Base-by-base conservation (phyloP, 2,797 vertebrate genomes). In the Hafferia zeledoni region DNA sequence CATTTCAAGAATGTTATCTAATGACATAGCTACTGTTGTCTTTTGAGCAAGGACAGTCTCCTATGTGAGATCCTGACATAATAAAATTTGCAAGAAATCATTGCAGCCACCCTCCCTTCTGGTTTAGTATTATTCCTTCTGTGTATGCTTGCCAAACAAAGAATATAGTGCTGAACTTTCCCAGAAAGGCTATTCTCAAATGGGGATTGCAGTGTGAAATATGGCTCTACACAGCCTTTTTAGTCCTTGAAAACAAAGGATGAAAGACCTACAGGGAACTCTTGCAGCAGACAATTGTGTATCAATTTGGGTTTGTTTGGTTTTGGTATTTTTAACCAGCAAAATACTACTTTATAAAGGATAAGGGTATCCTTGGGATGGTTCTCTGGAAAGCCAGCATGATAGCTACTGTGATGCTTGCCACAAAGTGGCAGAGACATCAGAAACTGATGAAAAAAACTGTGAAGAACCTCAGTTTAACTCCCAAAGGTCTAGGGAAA, bases 211-310 rank as follows among this genome's bases (percentile, higher is more conserved):
- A 75, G 44, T 11, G 19, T 83, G 53, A 94, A 92, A 90, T 61
- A 59, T 2, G 17, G 69, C 27, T 90, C 25, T 83, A 50, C 1
- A 0, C 25, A 77, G 35, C 50, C 24, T 43, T 83, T 78, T 76
- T 57, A 91, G 76, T 41, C 55, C 65, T 68, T 81, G 77, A 83
- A 91, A 94, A 95, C 57, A 91, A 85, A 89, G 39, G 17, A 52
- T 39, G 10, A 70, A 94, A 78, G 35, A 65, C 47, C 65, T 90
- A 80, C 39, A 63, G 70, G 50, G 80, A 83, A 52, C 39, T 78
- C 47, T 56, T 74, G 56, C 47, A 89, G 67, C 59, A 88, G 50
- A 56, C 31, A 83, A 82, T 22, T 72, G 56, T 59, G 37, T 39
- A 75, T 76, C 59, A 76, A 46, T 83, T 91, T 96, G 44, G 20